Evolutionary conservation across 2,797 vertebrate species (phyloP).

Genomic region (Acipenser ruthenus): DNA sequence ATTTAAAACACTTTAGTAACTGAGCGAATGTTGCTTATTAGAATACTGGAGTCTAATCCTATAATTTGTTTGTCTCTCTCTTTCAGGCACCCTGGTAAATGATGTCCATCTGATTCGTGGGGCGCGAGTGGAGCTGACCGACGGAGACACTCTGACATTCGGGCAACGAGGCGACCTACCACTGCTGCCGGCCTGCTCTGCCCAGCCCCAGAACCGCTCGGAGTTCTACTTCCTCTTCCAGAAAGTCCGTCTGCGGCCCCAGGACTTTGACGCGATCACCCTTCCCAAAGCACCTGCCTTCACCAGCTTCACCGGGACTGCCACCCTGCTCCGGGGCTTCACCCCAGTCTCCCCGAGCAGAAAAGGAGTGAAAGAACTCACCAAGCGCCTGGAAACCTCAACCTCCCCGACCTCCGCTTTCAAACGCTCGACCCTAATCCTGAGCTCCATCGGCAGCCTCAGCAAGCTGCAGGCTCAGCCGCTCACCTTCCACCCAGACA

Average conservation of each 20-base stretch:
- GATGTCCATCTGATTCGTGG: conserved; percentile 67
- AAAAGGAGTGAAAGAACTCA: conserved; percentile 16
- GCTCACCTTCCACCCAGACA: conserved; percentile 57
- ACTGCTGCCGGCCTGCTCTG: conserved; percentile 23
- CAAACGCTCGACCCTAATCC: conserved; percentile 74
- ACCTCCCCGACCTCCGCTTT: conserved; percentile 43
- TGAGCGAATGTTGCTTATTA: no score
- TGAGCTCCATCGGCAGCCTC: conserved; percentile 86
- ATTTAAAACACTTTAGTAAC: no score
- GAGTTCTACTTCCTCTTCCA: conserved; percentile 91
- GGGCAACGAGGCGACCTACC: conserved; percentile 43
- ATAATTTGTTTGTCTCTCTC: background rate
- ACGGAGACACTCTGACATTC: conserved; percentile 77
- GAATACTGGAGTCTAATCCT: no score
- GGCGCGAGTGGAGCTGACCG: conserved; percentile 66
- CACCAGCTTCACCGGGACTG: conserved; percentile 33
- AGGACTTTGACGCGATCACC: conserved; percentile 84
- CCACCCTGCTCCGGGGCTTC: conserved; percentile 28
- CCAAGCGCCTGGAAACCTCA: conserved; percentile 43
- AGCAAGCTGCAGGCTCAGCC: conserved; percentile 77
- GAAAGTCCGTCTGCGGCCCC: conserved; percentile 77
- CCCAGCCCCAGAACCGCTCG: conserved; percentile 37
- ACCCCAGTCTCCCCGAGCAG: conserved; percentile 27
- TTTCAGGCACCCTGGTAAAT: conserved; percentile 78
- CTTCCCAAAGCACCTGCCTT: conserved; percentile 70